Conservation (phyloP, 2,888 invertebrate species). For the Heliconius hortense region DNA sequence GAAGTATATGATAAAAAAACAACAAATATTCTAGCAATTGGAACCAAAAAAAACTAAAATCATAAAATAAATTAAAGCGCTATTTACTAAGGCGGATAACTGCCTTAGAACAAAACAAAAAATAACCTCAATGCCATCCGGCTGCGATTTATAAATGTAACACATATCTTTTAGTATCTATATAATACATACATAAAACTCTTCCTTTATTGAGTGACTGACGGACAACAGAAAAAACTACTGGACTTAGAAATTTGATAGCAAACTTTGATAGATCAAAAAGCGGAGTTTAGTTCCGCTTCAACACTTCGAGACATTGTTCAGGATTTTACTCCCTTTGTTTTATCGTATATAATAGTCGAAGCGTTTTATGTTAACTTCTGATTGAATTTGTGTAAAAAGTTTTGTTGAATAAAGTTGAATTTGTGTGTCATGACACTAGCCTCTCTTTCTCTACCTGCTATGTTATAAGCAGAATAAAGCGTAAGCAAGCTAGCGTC, state of each 20-base stretch:
- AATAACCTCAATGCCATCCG: slow-evolving; percentile 1
- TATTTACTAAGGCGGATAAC: slow-evolving; percentile 1
- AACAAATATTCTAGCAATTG: not conserved
- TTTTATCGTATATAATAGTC: too few species aligned
- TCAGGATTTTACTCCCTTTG: too few species aligned
- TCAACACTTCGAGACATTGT: too few species aligned
- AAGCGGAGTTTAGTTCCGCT: too few species aligned
- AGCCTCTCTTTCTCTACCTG: not conserved
- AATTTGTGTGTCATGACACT: not conserved
- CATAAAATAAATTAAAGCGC: not conserved
- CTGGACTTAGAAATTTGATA: too few species aligned
- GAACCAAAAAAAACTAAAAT: not conserved
- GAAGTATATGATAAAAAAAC: not conserved
- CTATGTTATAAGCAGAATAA: not conserved
- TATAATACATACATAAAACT: not conserved
- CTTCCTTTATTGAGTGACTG: not conserved
- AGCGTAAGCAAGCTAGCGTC: too few species aligned
- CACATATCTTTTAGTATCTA: not conserved
- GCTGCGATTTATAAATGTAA: not conserved
- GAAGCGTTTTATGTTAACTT: too few species aligned
- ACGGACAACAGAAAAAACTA: too few species aligned
- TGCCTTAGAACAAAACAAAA: not conserved
- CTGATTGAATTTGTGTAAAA: not conserved
- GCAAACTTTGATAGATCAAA: too few species aligned
- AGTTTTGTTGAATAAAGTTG: too few species aligned